A percentile compares a stretch with the other conserved stretches of the same genome.
Conservation (phyloP, 2,113 vertebrate species). For the Pithys albifrons region DNA sequence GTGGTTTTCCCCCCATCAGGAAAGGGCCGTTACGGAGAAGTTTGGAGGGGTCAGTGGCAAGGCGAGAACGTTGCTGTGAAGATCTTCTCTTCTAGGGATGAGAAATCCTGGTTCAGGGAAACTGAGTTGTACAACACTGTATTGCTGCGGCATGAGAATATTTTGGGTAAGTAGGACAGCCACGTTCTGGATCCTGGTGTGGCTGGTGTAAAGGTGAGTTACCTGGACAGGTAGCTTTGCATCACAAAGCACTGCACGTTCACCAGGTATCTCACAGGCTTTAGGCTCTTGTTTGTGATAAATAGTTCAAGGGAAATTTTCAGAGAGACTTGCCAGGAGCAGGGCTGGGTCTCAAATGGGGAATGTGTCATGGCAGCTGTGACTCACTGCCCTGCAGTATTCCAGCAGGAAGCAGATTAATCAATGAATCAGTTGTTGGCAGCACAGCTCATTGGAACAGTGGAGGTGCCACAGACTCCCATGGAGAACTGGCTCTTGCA, state of each 20-base stretch:
- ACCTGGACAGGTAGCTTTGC: neutral
- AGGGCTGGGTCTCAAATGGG: neutral
- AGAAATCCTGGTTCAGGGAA: conserved; percentile 99
- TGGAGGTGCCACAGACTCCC: neutral
- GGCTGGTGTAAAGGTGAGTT: neutral
- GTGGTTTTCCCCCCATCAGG: conserved; percentile 70
- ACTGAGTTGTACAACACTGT: conserved; percentile 99
- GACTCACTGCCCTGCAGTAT: rapidly evolving
- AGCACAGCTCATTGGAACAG: neutral
- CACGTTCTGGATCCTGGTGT: rapidly evolving
- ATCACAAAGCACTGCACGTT: neutral
- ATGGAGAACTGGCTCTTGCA: neutral
- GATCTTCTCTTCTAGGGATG: conserved; percentile 97
- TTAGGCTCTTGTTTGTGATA: neutral
- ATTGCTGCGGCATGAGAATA: conserved; percentile 94
- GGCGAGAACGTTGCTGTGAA: conserved; percentile 97
- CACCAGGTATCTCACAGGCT: neutral
- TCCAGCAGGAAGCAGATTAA: neutral
- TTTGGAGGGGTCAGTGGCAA: conserved; percentile 98
- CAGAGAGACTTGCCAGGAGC: neutral
- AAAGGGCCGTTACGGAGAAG: conserved; percentile 95
- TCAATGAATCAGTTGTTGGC: neutral
- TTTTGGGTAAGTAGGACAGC: conserved; percentile 82
- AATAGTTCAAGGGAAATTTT: neutral
- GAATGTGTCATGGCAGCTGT: neutral